Base-by-base conservation (phyloP, 1,140 invertebrate species). In the Lepidurus apus region DNA sequence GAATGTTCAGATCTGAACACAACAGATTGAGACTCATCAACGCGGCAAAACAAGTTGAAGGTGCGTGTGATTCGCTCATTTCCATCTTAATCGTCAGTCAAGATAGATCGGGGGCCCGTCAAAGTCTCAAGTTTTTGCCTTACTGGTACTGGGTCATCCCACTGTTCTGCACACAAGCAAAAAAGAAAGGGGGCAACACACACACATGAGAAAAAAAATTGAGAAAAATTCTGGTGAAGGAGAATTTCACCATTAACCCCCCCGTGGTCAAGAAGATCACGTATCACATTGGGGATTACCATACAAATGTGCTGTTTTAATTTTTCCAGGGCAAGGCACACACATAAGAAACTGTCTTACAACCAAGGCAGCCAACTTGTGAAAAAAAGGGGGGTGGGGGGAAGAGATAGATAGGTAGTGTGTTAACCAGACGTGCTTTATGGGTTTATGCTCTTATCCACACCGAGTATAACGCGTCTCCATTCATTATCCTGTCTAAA, bases 301-400 rank as follows among this genome's bases (percentile, higher is more conserved):
- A 65, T 65, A 65, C 53, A 65, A 65, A 65, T 65, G 53, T 65
- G 53, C 53, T 65, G 53, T 65, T 65, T 65, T 65, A 65, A 65
- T 65, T 65, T 65, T 13, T 65, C 53, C 53, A 65, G 53, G 53
- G 53, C 53, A 65, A 65, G 53, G 53, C 53, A 34, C 34, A 34
- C 34, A 34, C 34, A 34, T 4, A 34, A 34, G 34, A 34, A 65
- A 65, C n/a, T 21, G 53, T 65, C 53, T 65, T 65, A 34, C 53
- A n/a, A n/a, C 4, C 53, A 4, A 65, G 53, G 17, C 21, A 65
- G 17, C 10, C 53, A n/a, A 17, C 53, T 34, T 2, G 34, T 34
- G 34, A 34, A 34, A 34, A 26, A 34, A 34, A 34, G 34, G 34
- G 34, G 34, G 34, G 2, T 34, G 34, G 53, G 53, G 47, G 13